Percentiles rank a stretch among this genome's conserved stretches.
These are phyloP conservation scores for Mormyrops boulengeri DNA, from an alignment of 2,797 vertebrate genomes.

Conservation along the genomic window DNA sequence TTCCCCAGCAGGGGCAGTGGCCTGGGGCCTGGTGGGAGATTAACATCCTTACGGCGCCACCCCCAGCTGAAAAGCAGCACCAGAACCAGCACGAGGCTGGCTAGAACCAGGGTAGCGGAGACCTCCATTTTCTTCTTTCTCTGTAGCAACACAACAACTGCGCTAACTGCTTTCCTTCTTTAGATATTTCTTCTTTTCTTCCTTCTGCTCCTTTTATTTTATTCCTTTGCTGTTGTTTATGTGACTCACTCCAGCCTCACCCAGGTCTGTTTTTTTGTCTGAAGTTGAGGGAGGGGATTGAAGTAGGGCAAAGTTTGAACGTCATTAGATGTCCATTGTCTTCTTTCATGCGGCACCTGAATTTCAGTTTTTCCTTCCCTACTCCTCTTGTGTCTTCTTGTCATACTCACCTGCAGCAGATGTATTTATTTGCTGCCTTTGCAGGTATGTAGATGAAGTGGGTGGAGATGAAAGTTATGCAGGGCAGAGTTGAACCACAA, in stretches of 20 bases:
- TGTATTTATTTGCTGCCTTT: background rate
- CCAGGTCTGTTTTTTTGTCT: background rate
- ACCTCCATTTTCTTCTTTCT: slow-evolving; percentile 31
- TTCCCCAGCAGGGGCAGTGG: slow-evolving; percentile 54
- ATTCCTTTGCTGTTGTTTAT: background rate
- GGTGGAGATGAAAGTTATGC: background rate
- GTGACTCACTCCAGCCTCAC: background rate
- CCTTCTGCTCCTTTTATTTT: background rate
- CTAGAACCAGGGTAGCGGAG: slow-evolving; percentile 24
- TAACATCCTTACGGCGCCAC: background rate
- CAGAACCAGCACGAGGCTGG: slow-evolving; percentile 25
- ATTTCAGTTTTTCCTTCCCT: background rate
- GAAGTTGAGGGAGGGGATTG: background rate
- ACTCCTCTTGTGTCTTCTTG: background rate
- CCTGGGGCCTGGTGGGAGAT: slow-evolving; percentile 52
- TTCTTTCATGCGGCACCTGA: background rate
- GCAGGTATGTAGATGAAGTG: background rate
- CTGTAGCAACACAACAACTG: background rate
- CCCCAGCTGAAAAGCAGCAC: slow-evolving; percentile 39
- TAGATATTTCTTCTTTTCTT: background rate
- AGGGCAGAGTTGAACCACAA: slow-evolving; percentile 25
- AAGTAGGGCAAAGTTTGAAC: background rate
- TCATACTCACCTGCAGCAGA: background rate
- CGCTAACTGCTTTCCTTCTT: background rate
- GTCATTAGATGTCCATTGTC: background rate